Percentiles rank a stretch among this genome's conserved stretches.
These are phyloP conservation scores for Adrianichthys oophorus DNA, from an alignment of 2,797 vertebrate genomes.

Conservation along the genomic window DNA sequence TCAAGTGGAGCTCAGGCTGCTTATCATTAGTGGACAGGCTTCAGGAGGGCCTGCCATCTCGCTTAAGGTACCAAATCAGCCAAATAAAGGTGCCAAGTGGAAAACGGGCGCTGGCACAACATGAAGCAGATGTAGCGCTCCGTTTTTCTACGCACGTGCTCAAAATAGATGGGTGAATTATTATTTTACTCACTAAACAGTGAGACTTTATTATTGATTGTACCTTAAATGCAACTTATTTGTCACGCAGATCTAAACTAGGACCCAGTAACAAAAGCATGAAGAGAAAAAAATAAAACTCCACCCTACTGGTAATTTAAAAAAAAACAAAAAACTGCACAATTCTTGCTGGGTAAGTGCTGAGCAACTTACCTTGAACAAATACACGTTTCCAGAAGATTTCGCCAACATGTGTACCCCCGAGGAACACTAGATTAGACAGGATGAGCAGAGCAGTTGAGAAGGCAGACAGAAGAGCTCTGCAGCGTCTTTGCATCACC, in stretches of 20 bases:
- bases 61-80: constrained; percentile 62
- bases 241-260: constrained; percentile 4
- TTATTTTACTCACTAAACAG: constrained; percentile 10
- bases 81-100: constrained; percentile 48
- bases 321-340: constrained; percentile 18
- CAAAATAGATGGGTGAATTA: constrained; percentile 20
- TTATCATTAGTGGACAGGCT: constrained; percentile 50
- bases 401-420: constrained; percentile 87
- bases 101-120: constrained; percentile 43
- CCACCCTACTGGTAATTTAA: constrained; percentile 4
- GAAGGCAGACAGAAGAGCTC: constrained; percentile 85
- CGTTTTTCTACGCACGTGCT: constrained; percentile 26
- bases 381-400: constrained; percentile 94
- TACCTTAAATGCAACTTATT: constrained; percentile 3
- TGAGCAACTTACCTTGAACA: constrained; percentile 81
- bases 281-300: constrained; percentile 25
- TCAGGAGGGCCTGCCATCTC: constrained; percentile 50
- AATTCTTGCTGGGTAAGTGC: constrained; percentile 18
- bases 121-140: constrained; percentile 48
- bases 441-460: constrained; percentile 93
- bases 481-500: constrained; percentile 78
- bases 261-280: constrained; percentile 1
- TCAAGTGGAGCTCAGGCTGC: constrained; percentile 33
- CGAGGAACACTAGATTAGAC: constrained; percentile 96
- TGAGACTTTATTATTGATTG: constrained; percentile 2